Evolutionary conservation across 2,113 vertebrate genomes (phyloP).

Genomic region (Aspiorhynchus laticeps): DNA sequence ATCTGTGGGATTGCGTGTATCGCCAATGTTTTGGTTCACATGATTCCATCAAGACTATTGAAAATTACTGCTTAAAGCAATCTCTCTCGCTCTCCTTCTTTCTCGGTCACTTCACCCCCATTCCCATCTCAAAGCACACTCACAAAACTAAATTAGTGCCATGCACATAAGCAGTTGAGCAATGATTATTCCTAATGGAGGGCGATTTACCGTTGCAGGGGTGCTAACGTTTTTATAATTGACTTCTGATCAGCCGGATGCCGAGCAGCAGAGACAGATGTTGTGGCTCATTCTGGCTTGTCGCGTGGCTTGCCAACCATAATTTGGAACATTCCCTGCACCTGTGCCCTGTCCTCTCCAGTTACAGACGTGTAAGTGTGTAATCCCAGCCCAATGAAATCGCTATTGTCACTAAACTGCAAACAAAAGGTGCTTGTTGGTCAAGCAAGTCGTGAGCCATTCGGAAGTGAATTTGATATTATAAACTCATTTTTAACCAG

Average conservation of each 20-base stretch:
- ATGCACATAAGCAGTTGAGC: constrained; percentile 41
- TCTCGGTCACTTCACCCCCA: constrained; percentile 1
- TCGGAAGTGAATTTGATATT: not conserved
- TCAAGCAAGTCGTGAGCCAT: not conserved
- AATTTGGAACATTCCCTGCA: constrained; percentile 49
- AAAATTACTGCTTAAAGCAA: constrained; percentile 44
- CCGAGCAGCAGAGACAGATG: constrained; percentile 54
- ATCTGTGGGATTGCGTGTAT: constrained; percentile 2
- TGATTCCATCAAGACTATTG: constrained; percentile 41
- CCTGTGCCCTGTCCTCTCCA: constrained; percentile 47
- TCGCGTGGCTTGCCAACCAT: constrained; percentile 46
- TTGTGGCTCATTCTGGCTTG: constrained; percentile 50
- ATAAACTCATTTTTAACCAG: not conserved
- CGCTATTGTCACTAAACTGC: not conserved
- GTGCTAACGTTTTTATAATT: constrained; percentile 59
- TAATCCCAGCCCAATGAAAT: not conserved
- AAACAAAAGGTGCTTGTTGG: not conserved
- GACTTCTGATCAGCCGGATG: constrained; percentile 53
- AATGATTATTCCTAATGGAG: constrained; percentile 62
- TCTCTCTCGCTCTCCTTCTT: constrained; percentile 26
- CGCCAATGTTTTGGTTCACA: constrained; percentile 34
- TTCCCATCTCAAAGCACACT: not conserved
- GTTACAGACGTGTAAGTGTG: constrained; percentile 3
- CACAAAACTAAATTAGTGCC: constrained; percentile 49
- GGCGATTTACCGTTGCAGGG: constrained; percentile 51